Conservation (phyloP, 2,113 vertebrate species). For the Chloropsis cyanopogon region DNA sequence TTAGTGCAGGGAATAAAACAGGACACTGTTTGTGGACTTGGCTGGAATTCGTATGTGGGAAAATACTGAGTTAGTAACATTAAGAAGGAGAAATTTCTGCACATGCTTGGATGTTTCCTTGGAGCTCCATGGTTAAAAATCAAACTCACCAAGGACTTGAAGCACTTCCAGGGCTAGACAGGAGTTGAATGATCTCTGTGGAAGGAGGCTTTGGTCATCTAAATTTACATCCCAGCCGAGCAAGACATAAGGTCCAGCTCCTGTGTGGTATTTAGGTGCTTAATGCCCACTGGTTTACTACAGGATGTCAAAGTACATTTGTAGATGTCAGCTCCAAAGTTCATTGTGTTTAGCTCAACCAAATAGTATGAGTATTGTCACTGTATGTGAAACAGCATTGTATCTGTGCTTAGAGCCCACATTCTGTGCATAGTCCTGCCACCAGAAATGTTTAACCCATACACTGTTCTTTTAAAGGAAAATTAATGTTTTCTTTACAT, state of each 20-base stretch:
- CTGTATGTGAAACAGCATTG: neutral
- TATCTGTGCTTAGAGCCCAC: neutral
- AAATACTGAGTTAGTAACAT: neutral
- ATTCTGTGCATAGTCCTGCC: neutral
- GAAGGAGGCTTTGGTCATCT: neutral
- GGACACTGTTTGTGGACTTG: neutral
- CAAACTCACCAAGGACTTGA: neutral
- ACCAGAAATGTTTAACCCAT: conserved; percentile 32
- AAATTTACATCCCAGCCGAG: neutral
- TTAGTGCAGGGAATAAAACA: neutral
- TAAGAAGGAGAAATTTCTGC: neutral
- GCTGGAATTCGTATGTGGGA: neutral
- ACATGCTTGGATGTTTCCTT: neutral
- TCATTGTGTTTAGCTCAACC: neutral
- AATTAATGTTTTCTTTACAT: conserved; percentile 47
- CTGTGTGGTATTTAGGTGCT: neutral
- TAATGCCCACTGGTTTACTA: neutral
- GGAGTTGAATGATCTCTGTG: neutral
- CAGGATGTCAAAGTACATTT: neutral
- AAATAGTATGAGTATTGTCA: neutral
- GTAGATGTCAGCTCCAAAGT: neutral
- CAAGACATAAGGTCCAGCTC: neutral
- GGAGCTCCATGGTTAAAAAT: neutral
- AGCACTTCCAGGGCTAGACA: neutral
- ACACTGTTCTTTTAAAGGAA: conserved; percentile 33